Conservation (phyloP, 2,797 vertebrate species). For the Chaenodraco wilsoni region DNA sequence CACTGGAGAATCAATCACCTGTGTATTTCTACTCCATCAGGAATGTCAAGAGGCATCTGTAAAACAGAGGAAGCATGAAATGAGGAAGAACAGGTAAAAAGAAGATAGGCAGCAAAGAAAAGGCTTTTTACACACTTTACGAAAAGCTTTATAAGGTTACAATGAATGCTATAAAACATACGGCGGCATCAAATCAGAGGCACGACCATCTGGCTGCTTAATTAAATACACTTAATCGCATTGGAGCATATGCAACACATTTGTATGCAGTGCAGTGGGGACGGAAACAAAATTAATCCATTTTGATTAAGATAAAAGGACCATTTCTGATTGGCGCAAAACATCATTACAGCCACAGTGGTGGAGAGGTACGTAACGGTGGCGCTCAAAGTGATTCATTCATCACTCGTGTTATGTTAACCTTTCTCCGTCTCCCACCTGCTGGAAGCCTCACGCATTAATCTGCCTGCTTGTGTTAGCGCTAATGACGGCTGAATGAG, state of each 20-base stretch:
- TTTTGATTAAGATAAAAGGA: slow-evolving; percentile 62
- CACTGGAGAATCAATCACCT: not conserved
- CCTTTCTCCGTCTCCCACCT: slow-evolving; percentile 66
- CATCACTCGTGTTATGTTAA: slow-evolving; percentile 62
- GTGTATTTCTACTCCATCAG: not conserved
- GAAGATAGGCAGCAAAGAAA: not conserved
- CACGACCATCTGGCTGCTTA: slow-evolving; percentile 65
- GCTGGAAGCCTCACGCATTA: slow-evolving; percentile 48
- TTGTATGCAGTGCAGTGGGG: slow-evolving; percentile 25
- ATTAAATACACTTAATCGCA: slow-evolving; percentile 68
- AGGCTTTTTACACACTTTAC: not conserved
- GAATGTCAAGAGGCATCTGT: slow-evolving; percentile 4
- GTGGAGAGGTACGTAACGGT: slow-evolving; percentile 15
- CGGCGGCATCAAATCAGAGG: slow-evolving; percentile 47
- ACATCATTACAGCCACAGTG: slow-evolving; percentile 31
- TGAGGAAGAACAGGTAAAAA: not conserved
- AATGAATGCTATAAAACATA: slow-evolving; percentile 52
- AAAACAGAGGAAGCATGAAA: not conserved
- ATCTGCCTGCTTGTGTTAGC: slow-evolving; percentile 56
- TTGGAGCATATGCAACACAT: slow-evolving; percentile 52
- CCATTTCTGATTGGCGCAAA: slow-evolving; percentile 43
- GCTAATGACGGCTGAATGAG: slow-evolving; percentile 57
- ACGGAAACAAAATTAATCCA: slow-evolving; percentile 39
- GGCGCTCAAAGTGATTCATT: slow-evolving; percentile 58
- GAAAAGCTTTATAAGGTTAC: slow-evolving; percentile 40